Percentiles rank a stretch among this genome's conserved stretches.
Conservation (phyloP, 1,140 invertebrate species). For the Drosophila persimilis region DNA sequence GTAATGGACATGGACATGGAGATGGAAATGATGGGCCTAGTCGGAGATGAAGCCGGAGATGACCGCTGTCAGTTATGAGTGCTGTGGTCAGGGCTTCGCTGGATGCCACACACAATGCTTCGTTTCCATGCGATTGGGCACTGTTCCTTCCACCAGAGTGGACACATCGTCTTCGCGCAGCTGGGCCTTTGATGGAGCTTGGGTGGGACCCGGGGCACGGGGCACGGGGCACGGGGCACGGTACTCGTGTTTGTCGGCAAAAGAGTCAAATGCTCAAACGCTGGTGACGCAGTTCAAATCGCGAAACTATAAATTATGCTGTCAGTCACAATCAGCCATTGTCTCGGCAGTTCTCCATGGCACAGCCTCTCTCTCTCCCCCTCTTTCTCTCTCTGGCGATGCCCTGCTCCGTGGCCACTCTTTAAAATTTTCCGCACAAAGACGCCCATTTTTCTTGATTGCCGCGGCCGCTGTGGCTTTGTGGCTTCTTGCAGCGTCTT, state of each 20-base stretch:
- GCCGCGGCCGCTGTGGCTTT: conserved; percentile 2
- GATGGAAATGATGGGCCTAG: conserved; percentile 7
- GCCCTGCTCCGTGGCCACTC: neutral
- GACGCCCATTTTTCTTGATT: conserved; percentile 35
- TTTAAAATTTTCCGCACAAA: conserved; percentile 45
- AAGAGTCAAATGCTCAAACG: conserved; percentile 15
- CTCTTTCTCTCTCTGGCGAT: neutral
- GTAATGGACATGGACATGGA: conserved; percentile 7
- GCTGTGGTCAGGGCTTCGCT: conserved; percentile 38
- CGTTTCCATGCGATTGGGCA: conserved; percentile 60
- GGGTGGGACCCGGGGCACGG: neutral
- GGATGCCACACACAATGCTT: conserved; percentile 55
- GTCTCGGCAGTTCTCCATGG: conserved; percentile 47
- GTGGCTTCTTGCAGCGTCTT: conserved; percentile 9
- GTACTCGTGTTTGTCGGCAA: conserved; percentile 23
- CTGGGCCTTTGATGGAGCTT: conserved; percentile 4
- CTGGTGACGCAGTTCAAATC: conserved; percentile 35
- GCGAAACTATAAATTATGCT: conserved; percentile 70
- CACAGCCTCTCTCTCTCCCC: conserved; percentile 8
- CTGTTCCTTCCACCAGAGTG: conserved; percentile 32
- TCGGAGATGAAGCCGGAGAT: conserved; percentile 1
- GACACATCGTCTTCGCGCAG: conserved; percentile 32
- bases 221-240: neutral
- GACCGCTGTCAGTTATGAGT: conserved; percentile 57
- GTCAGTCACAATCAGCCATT: conserved; percentile 65